phyloP scores from a whole-genome alignment of 2,797 vertebrate species.

The Acanthornis magna region DNA sequence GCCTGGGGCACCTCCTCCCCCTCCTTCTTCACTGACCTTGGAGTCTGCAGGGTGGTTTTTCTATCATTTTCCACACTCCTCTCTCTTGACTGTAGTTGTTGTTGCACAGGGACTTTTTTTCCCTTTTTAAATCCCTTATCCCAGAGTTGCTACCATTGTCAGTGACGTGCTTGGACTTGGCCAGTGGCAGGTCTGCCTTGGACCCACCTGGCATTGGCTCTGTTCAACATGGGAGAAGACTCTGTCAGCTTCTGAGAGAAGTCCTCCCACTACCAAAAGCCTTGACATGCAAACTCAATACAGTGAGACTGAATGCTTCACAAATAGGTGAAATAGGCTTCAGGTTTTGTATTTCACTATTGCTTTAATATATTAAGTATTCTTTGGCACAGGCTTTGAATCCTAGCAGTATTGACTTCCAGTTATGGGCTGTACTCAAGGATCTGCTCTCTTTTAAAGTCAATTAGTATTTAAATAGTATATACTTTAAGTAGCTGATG shows the following conservation, averaged over 20 bases:
- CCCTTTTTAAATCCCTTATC: not conserved
- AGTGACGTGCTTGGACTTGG: not conserved
- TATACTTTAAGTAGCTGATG: not conserved
- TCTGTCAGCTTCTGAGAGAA: not conserved
- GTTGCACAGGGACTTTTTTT: accelerated
- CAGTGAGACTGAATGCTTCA: not conserved
- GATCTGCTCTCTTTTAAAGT: not conserved
- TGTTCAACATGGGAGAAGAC: not conserved
- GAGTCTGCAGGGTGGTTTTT: not conserved
- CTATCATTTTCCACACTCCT: not conserved
- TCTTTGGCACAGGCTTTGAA: not conserved
- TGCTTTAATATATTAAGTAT: not conserved
- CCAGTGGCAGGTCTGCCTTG: not conserved
- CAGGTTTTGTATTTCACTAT: accelerated
- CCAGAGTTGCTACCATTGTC: not conserved
- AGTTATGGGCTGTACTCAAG: not conserved
- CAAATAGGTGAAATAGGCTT: not conserved
- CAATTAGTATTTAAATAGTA: not conserved
- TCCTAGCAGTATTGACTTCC: not conserved
- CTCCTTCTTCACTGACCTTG: not conserved
- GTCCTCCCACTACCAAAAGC: not conserved
- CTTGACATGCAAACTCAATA: not conserved
- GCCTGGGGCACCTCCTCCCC: accelerated
- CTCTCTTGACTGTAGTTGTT: not conserved
- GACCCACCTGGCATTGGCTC: not conserved